Evolutionary conservation across 2,888 invertebrate genomes (phyloP).

Genomic region (Cecidostiba fungosa): DNA sequence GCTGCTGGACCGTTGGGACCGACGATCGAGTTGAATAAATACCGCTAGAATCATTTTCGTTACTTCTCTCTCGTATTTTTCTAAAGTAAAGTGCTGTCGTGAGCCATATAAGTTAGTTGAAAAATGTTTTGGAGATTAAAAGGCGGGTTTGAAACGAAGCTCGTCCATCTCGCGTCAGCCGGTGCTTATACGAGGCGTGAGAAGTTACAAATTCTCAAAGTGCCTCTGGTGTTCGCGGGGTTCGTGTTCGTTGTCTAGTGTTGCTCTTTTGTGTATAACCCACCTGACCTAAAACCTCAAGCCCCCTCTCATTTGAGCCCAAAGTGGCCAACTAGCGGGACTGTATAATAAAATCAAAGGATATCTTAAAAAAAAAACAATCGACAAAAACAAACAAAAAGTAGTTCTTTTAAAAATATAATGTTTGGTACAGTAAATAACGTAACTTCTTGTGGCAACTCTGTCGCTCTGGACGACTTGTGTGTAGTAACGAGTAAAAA

Average conservation of each 20-base stretch:
- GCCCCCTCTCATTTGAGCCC: constrained; percentile 57
- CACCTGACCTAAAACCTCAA: constrained; percentile 68
- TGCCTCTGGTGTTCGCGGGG: constrained; percentile 78
- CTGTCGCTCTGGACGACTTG: not conserved
- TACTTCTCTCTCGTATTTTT: not conserved
- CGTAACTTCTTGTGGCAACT: constrained; percentile 55
- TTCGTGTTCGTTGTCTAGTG: constrained; percentile 95
- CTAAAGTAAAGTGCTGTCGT: not conserved
- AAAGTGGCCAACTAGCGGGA: constrained; percentile 61
- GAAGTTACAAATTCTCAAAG: constrained; percentile 62
- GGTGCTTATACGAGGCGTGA: constrained; percentile 62
- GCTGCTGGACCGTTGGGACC: not conserved
- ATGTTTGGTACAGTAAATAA: constrained; percentile 44
- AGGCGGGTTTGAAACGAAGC: not conserved
- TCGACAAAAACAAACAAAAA: constrained; percentile 26
- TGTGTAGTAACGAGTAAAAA: not conserved
- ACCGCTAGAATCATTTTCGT: not conserved
- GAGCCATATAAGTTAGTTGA: not conserved
- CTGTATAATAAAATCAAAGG: constrained; percentile 52
- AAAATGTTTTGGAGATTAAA: not conserved
- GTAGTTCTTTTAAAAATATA: constrained; percentile 40
- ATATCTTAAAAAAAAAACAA: constrained; percentile 39
- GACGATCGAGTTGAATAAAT: not conserved
- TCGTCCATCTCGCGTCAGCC: constrained; percentile 48
- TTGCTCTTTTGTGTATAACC: constrained; percentile 91